phyloP scores from a whole-genome alignment of 2,888 invertebrate genomes.

The Brenthis hecate region DNA sequence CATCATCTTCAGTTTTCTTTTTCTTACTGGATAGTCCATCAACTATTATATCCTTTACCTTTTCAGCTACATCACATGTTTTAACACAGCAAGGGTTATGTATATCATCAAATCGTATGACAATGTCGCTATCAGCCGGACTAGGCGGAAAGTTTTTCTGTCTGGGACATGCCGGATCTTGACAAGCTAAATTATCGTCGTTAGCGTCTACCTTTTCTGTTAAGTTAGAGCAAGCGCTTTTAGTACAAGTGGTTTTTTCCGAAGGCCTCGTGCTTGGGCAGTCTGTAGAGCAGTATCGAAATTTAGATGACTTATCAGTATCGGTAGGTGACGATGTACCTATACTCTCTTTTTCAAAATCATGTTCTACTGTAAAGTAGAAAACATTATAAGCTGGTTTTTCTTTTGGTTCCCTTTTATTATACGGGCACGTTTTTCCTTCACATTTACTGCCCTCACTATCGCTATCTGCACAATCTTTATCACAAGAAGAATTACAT shows the following conservation, averaged over 20 bases:
- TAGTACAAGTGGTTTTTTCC: constrained; percentile 56
- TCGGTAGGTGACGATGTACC: constrained; percentile 42
- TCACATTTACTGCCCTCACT: constrained; percentile 54
- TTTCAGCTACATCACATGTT: constrained; percentile 65
- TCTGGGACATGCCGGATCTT: constrained; percentile 51
- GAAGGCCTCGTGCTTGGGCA: constrained; percentile 58
- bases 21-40: constrained; percentile 53
- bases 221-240: constrained; percentile 53
- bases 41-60: constrained; percentile 67
- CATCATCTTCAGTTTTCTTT: constrained; percentile 47
- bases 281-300: constrained; percentile 55
- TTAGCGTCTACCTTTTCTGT: constrained; percentile 31
- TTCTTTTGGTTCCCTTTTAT: constrained; percentile 38
- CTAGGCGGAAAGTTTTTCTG: constrained; percentile 50
- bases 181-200: constrained; percentile 46
- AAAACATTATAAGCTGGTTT: constrained; percentile 61
- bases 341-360: constrained; percentile 49
- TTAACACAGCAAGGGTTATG: constrained; percentile 67
- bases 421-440: constrained; percentile 59
- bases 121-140: constrained; percentile 70
- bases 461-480: constrained; percentile 56
- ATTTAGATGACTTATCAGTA: constrained; percentile 47
- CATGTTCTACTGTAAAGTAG: constrained; percentile 71
- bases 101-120: constrained; percentile 61
- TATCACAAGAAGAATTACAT: constrained; percentile 56